Conservation (phyloP, 2,888 invertebrate genomes). For the Mimas tiliae region DNA sequence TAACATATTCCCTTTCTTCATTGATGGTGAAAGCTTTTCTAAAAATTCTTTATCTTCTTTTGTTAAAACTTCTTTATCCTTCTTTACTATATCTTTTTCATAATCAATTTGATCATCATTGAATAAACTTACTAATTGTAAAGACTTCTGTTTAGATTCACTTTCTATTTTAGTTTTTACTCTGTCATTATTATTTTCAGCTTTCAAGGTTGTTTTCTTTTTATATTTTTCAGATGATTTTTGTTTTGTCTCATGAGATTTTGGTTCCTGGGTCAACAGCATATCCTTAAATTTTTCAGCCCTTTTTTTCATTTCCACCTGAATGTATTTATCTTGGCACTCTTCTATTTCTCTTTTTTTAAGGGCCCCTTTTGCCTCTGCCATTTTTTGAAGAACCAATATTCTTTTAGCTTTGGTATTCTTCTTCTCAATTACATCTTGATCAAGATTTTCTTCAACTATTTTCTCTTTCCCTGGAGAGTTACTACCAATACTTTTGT, state of each 20-base stretch:
- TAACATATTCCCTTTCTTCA: slow-evolving; percentile 85
- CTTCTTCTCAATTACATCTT: slow-evolving; percentile 57
- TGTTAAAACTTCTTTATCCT: slow-evolving; percentile 46
- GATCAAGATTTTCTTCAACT: slow-evolving; percentile 49
- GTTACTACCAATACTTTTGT: slow-evolving; percentile 86
- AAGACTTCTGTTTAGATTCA: slow-evolving; percentile 43
- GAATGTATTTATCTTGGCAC: slow-evolving; percentile 83
- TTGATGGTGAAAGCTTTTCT: slow-evolving; percentile 82
- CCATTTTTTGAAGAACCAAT: slow-evolving; percentile 85
- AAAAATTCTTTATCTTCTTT: slow-evolving; percentile 78
- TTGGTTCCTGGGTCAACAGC: slow-evolving; percentile 57
- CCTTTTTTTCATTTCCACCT: slow-evolving; percentile 85
- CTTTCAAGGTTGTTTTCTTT: slow-evolving; percentile 33
- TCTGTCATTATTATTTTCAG: slow-evolving; percentile 33
- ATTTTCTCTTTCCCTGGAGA: slow-evolving; percentile 84
- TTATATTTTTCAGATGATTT: slow-evolving; percentile 29
- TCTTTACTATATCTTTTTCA: slow-evolving; percentile 38
- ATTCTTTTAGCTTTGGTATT: slow-evolving; percentile 76
- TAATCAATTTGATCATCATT: slow-evolving; percentile 40
- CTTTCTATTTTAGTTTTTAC: slow-evolving; percentile 29
- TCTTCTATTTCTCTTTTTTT: slow-evolving; percentile 85
- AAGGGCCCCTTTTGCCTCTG: slow-evolving; percentile 85
- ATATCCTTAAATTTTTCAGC: slow-evolving; percentile 84
- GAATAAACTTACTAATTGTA: slow-evolving; percentile 63
- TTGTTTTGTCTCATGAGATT: slow-evolving; percentile 40